phyloP scores from a whole-genome alignment of 2,797 vertebrate genomes.

The Telmatherina bonti region DNA sequence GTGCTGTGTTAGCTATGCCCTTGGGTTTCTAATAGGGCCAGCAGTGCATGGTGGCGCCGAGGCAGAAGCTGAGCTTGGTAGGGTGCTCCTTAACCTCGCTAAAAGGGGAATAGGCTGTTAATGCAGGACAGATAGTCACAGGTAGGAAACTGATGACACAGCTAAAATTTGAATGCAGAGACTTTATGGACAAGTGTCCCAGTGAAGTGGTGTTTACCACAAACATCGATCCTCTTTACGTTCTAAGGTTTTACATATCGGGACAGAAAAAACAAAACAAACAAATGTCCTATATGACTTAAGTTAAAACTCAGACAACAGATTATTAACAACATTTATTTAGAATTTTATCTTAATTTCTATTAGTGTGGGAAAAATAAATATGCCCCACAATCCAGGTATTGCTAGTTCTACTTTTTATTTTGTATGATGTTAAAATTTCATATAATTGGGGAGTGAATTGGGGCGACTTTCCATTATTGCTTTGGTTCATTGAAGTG shows the following conservation, averaged over 20 bases:
- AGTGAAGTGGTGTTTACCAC: slow-evolving; percentile 11
- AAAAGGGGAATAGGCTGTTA: slow-evolving; percentile 29
- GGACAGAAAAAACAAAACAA: neutral
- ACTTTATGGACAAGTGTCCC: slow-evolving; percentile 30
- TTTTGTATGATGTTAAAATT: no score
- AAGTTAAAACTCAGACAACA: no score
- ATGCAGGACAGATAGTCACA: slow-evolving; percentile 9
- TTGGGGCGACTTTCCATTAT: no score
- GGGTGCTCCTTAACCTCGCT: slow-evolving; percentile 24
- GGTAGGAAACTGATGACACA: slow-evolving; percentile 3
- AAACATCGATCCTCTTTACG: neutral
- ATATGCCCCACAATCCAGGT: no score
- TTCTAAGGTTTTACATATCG: neutral
- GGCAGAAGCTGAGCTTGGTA: slow-evolving; percentile 25
- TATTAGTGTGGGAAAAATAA: no score
- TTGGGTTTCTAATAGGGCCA: slow-evolving; percentile 60
- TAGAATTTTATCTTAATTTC: no score
- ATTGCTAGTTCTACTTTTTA: no score
- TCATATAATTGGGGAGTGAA: no score
- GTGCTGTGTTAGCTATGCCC: slow-evolving; percentile 57
- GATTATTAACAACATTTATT: no score
- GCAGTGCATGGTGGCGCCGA: slow-evolving; percentile 26
- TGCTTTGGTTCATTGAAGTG: no score
- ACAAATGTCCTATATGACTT: no score
- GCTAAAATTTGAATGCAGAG: slow-evolving; percentile 34